Evolutionary conservation across 2,888 invertebrate species (phyloP).

Genomic region (Drosophila buzzatii): DNA sequence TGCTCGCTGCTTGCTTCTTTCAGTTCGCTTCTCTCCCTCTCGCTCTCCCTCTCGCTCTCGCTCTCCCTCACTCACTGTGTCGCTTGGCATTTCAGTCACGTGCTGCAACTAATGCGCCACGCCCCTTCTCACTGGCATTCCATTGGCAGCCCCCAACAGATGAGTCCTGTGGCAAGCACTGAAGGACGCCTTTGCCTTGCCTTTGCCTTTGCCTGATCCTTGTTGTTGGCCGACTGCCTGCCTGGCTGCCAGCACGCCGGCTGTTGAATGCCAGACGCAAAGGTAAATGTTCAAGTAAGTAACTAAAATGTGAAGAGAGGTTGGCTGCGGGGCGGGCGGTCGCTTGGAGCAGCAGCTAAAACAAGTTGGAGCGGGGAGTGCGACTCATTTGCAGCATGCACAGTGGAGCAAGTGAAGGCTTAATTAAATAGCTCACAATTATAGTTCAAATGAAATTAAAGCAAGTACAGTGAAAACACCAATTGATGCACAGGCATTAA

Average conservation of each 20-base stretch:
- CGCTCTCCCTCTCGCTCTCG: neutral
- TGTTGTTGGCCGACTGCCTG: constrained; percentile 20
- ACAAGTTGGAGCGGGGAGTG: neutral
- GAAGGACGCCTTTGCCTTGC: constrained; percentile 17
- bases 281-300: constrained; percentile 74
- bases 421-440: neutral
- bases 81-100: constrained; percentile 73
- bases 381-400: constrained; percentile 54
- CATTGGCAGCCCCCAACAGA: constrained; percentile 62
- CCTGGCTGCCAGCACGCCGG: constrained; percentile 25
- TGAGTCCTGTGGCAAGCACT: constrained; percentile 48
- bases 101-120: constrained; percentile 74
- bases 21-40: neutral
- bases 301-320: constrained; percentile 55
- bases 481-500: neutral
- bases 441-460: neutral
- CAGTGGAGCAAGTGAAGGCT: neutral
- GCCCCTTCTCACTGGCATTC: constrained; percentile 25
- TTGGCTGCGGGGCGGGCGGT: constrained; percentile 3
- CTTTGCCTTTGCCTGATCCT: constrained; percentile 10
- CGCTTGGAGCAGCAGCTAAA: neutral
- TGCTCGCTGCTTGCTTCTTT: constrained; percentile 34
- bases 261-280: constrained; percentile 49
- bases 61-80: neutral
- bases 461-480: neutral